Evolutionary conservation across 2,113 vertebrate species (phyloP).

Genomic region (Urocolius indicus): DNA sequence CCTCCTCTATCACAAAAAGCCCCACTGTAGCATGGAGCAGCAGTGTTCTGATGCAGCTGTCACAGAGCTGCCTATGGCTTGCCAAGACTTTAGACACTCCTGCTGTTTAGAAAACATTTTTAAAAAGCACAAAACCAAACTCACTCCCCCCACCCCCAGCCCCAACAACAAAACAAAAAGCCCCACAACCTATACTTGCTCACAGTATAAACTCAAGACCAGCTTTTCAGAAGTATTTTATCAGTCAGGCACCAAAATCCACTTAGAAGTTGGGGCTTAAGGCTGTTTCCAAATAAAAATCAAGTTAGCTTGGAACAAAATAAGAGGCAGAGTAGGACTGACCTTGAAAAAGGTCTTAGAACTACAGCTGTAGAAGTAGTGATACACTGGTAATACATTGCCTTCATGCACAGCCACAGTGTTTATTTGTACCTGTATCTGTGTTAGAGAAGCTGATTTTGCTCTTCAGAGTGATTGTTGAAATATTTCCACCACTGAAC

Average conservation of each 20-base stretch:
- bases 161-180: not conserved
- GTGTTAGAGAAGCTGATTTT: not conserved
- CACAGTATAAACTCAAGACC: not conserved
- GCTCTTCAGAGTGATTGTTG: not conserved
- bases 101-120: not conserved
- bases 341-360: not conserved
- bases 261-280: not conserved
- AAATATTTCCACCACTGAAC: conserved; percentile 62
- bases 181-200: not conserved
- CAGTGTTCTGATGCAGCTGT: not conserved
- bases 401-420: not conserved
- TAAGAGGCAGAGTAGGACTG: not conserved
- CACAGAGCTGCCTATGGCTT: not conserved
- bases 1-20: not conserved
- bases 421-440: not conserved
- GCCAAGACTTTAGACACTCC: not conserved
- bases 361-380: not conserved
- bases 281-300: not conserved
- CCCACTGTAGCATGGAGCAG: not conserved
- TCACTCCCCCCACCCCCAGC: too few relatives aligned
- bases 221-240: not conserved
- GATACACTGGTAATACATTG: not conserved
- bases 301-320: not conserved
- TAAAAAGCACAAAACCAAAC: too few relatives aligned
- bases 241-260: not conserved